Evolutionary conservation across 2,888 invertebrate genomes (phyloP).

Genomic region (Cerceris ruficornis): DNA sequence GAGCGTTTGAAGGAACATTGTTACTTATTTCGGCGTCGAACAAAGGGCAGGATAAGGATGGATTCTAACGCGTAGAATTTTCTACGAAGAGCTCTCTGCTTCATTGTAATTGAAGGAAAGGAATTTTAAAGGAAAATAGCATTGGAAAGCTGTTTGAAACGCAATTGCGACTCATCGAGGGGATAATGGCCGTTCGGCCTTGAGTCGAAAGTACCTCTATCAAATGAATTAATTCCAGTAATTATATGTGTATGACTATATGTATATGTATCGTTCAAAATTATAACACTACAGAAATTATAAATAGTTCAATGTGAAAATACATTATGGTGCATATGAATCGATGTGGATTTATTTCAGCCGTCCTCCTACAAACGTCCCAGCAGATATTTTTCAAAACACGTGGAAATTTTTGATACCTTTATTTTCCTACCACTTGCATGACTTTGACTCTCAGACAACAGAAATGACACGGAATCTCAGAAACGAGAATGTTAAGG

Average conservation of each 20-base stretch:
- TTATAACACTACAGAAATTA: conserved; percentile 59
- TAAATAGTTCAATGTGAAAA: conserved; percentile 71
- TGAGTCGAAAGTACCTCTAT: conserved; percentile 77
- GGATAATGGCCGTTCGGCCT: conserved; percentile 69
- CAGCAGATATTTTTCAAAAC: not conserved
- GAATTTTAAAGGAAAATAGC: not conserved
- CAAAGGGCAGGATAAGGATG: conserved; percentile 29
- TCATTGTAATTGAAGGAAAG: conserved; percentile 10
- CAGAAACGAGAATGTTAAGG: no score
- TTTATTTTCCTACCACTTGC: no score
- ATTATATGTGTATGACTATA: conserved; percentile 66
- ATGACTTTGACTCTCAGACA: no score
- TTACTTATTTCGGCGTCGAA: no score
- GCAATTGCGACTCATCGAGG: conserved; percentile 50
- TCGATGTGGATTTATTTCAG: conserved; percentile 33
- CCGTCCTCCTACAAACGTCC: conserved; percentile 4
- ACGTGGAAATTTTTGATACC: not conserved
- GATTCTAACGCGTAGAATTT: conserved; percentile 67
- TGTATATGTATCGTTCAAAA: conserved; percentile 68
- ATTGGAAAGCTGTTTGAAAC: conserved; percentile 4
- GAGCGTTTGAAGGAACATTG: not conserved
- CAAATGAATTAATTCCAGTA: conserved; percentile 63
- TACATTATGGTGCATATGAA: conserved; percentile 68
- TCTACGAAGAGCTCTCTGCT: conserved; percentile 42
- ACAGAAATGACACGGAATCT: no score